These are phyloP conservation scores for Trichopria drosophilae DNA, from an alignment of 2,888 invertebrate genomes.

Conservation along the genomic window DNA sequence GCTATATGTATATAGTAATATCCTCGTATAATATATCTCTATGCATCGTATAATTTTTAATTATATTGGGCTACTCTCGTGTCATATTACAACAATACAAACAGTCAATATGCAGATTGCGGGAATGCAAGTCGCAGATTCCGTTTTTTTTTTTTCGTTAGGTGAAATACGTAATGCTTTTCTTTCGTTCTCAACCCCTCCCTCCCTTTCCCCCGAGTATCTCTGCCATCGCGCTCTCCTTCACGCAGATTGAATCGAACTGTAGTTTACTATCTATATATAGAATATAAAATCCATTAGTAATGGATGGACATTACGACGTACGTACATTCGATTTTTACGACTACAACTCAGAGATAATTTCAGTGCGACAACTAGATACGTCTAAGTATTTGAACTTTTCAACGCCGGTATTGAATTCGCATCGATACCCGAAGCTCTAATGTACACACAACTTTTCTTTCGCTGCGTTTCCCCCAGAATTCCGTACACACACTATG, in stretches of 20 bases:
- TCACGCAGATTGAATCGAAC: slow-evolving; percentile 32
- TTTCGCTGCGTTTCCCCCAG: too few species aligned
- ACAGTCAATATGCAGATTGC: slow-evolving; percentile 43
- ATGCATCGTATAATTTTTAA: slow-evolving; percentile 26
- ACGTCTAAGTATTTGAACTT: too few species aligned
- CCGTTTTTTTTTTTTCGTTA: slow-evolving; percentile 28
- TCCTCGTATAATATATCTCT: slow-evolving; percentile 30
- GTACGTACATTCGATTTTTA: too few species aligned
- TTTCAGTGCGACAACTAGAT: too few species aligned
- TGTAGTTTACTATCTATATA: slow-evolving; percentile 30
- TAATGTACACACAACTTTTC: too few species aligned
- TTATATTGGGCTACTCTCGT: slow-evolving; percentile 38
- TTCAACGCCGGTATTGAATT: too few species aligned
- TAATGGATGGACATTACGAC: slow-evolving; percentile 22
- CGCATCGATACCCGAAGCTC: too few species aligned
- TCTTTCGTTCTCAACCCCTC: slow-evolving; percentile 8
- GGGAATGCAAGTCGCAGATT: slow-evolving; percentile 28
- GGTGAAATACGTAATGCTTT: slow-evolving; percentile 32
- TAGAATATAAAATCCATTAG: slow-evolving; percentile 29
- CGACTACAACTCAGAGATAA: too few species aligned
- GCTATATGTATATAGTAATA: slow-evolving; percentile 17
- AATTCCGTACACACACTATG: too few species aligned
- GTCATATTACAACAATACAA: slow-evolving; percentile 49
- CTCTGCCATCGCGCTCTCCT: slow-evolving; percentile 18
- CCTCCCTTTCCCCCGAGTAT: slow-evolving; percentile 25